Evolutionary conservation across 2,888 invertebrate genomes (phyloP).

Genomic region (Cynaeus angustus): DNA sequence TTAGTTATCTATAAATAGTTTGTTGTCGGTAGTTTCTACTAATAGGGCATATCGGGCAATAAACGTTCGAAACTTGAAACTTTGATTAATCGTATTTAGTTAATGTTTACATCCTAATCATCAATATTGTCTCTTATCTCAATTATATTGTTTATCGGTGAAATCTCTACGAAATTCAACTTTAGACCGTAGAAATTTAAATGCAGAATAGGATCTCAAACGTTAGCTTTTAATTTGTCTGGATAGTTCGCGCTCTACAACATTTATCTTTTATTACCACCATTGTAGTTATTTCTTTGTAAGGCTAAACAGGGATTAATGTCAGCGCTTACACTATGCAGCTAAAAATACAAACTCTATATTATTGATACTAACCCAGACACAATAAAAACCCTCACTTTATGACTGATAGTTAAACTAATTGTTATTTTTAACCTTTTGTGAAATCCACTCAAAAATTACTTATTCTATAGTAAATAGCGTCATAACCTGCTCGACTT

Average conservation of each 20-base stretch:
- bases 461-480: no score
- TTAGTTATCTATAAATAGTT: slow-evolving; percentile 36
- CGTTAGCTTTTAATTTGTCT: slow-evolving; percentile 15
- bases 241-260: not conserved
- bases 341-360: slow-evolving; percentile 3
- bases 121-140: slow-evolving; percentile 11
- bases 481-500: not conserved
- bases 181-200: not conserved
- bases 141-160: not conserved
- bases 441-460: no score
- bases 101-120: slow-evolving; percentile 6
- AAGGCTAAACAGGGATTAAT: slow-evolving; percentile 1
- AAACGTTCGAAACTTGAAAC: slow-evolving; percentile 20
- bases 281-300: slow-evolving; percentile 12
- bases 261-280: slow-evolving; percentile 8
- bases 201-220: not conserved
- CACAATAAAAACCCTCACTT: not conserved
- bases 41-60: slow-evolving; percentile 9
- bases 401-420: no score
- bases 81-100: slow-evolving; percentile 20
- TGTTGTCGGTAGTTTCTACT: slow-evolving; percentile 34
- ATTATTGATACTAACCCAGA: not conserved
- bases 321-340: not conserved
- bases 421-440: no score
- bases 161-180: not conserved